Evolutionary conservation across 2,888 invertebrate genomes (phyloP), one percentile per base, ranked within the genome.

Genomic region (Thysanoteuthis rhombus): DNA sequence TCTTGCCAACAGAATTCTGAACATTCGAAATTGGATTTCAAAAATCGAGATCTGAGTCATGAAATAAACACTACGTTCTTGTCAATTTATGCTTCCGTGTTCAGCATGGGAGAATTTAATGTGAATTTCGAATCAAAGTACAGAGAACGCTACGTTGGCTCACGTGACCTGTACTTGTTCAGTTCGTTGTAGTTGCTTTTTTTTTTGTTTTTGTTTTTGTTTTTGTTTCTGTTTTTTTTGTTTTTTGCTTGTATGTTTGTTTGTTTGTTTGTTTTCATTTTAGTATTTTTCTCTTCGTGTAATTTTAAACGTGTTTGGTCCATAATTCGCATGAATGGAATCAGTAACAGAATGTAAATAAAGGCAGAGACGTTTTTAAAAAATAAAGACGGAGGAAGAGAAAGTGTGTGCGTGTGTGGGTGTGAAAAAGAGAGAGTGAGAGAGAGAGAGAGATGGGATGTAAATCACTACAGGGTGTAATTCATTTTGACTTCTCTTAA

Each of bases 301-400:
- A n/a, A 75, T 75, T 75, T 75, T n/a, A 75, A 75, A 75, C 75
- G 75, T 75, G 75, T 75, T 75, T 75, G 1, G 75, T 36, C 75
- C n/a, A 75, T 75, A 75, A 75, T n/a, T 75, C 75, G 75, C 75
- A 75, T 75, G 75, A 75, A 75, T 75, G 75, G 75, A n/a, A 75
- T 16, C 75, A 36, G 75, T 75, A 75, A 75, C 36, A 75, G 52
- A 36, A 75, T 19, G 75, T 75, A 75, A 75, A 75, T 75, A n/a
- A 75, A 75, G n/a, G n/a, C 16, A 36, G 12, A 16, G 16, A 19
- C 1, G 16, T n/a, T 75, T 75, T 10, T 19, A 0, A 25, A 47
- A 25, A 22, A 25, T 22, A 52, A 52, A 75, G n/a, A 2, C n/a
- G 0, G 36, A 36, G n/a, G 1, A 0, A n/a, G 36, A 36, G 16